Percentiles rank a stretch among this genome's conserved stretches.
These are phyloP conservation scores for Choloepus hoffmanni DNA, from an alignment of 2,113 vertebrate species.

Conservation along the genomic window DNA sequence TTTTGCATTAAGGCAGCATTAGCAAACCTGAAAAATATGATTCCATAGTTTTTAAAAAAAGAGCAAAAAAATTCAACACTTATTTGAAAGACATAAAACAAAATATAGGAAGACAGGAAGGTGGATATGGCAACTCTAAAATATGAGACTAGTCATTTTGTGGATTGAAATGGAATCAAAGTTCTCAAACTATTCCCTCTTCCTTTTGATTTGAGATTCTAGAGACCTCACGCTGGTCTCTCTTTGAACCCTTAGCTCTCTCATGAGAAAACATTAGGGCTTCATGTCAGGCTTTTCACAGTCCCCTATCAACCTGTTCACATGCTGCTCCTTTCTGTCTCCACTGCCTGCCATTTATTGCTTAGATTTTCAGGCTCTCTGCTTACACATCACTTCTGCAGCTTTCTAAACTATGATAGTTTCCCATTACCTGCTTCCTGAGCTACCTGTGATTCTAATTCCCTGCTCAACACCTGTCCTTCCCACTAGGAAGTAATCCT, in stretches of 20 bases:
- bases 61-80: no score
- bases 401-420: conserved; percentile 19
- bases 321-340: background rate
- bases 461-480: background rate
- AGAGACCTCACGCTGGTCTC: background rate
- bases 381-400: background rate
- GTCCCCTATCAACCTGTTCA: background rate
- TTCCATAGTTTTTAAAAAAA: no score
- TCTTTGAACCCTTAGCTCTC: background rate
- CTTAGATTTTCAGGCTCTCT: background rate
- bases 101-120: background rate
- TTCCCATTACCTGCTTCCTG: background rate
- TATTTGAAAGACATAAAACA: no score
- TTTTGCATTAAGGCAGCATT: no score
- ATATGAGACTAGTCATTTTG: background rate
- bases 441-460: background rate
- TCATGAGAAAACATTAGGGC: background rate
- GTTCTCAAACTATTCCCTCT: background rate
- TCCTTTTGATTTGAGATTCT: background rate
- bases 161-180: background rate
- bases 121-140: background rate
- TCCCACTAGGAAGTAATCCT: background rate
- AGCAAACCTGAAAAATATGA: no score
- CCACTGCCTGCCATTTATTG: background rate
- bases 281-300: background rate